These are phyloP conservation scores for Crotalus helleri DNA, from an alignment of 2,113 vertebrate genomes.

Conservation along the genomic window DNA sequence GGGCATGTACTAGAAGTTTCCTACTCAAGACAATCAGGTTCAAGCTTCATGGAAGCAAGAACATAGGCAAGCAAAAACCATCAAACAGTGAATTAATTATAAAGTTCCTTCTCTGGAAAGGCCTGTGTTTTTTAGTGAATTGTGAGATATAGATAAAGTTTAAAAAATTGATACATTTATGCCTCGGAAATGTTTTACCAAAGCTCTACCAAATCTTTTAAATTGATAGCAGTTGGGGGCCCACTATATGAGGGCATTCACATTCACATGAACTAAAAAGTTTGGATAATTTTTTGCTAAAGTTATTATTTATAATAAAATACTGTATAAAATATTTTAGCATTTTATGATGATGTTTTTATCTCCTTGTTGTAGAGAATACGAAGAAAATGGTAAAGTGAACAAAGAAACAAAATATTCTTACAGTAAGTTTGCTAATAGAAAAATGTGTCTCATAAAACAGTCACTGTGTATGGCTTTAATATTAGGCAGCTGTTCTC, in stretches of 20 bases:
- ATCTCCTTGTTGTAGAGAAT: slow-evolving; percentile 74
- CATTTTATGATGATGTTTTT: neutral
- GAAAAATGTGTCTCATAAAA: neutral
- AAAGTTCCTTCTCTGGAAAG: neutral
- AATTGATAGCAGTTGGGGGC: neutral
- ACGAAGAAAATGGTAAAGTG: slow-evolving; percentile 83
- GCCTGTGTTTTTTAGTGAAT: neutral
- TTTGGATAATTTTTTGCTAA: neutral
- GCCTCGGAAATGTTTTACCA: neutral
- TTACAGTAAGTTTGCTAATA: slow-evolving; percentile 82
- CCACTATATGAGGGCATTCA: neutral
- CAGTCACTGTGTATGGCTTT: neutral
- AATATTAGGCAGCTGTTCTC: too few species aligned
- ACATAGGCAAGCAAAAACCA: neutral
- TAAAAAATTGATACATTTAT: neutral
- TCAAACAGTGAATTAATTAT: neutral
- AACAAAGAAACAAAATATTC: slow-evolving; percentile 89
- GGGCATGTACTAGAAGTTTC: too few species aligned
- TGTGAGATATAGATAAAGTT: neutral
- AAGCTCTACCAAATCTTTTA: neutral
- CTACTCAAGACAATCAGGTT: too few species aligned
- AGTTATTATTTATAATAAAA: neutral
- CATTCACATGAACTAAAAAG: neutral
- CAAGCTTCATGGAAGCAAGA: neutral
- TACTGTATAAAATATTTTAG: neutral